Evolutionary conservation across 2,113 vertebrate species (phyloP).

Genomic region (Abramis brama): DNA sequence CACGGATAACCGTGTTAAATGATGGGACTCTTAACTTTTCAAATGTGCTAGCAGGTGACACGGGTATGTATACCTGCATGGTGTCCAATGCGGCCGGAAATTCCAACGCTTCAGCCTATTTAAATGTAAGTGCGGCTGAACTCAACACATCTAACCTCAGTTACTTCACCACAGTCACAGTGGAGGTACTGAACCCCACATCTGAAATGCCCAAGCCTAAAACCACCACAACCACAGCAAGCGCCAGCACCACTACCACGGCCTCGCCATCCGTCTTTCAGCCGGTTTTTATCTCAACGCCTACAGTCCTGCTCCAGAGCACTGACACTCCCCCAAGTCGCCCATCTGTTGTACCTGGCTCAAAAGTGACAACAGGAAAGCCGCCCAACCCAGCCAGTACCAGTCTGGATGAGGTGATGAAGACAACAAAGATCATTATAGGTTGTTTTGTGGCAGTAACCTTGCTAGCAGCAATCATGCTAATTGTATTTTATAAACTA

Average conservation of each 20-base stretch:
- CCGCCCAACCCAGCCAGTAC: conserved; percentile 78
- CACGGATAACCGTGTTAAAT: conserved; percentile 88
- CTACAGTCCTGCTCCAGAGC: conserved; percentile 90
- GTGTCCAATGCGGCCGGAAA: conserved; percentile 96
- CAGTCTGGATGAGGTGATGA: conserved; percentile 98
- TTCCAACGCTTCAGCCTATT: conserved; percentile 96
- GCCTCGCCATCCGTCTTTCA: conserved; percentile 91
- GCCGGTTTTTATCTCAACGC: conserved; percentile 94
- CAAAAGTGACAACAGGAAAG: conserved; percentile 79
- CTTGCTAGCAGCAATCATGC: conserved; percentile 92
- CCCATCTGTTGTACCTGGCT: conserved; percentile 76
- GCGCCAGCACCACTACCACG: conserved; percentile 76
- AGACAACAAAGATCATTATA: conserved; percentile 99
- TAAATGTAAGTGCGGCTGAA: conserved; percentile 95
- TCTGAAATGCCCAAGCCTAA: conserved; percentile 89
- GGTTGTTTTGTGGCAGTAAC: conserved; percentile 98
- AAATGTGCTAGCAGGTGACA: conserved; percentile 88
- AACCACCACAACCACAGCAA: conserved; percentile 78
- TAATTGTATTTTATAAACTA: conserved; percentile 97
- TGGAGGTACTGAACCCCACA: conserved; percentile 88
- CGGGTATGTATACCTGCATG: conserved; percentile 96
- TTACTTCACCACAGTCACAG: conserved; percentile 97
- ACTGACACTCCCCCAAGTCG: conserved; percentile 82
- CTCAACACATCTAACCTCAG: conserved; percentile 97
- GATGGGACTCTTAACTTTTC: conserved; percentile 97